Base-by-base conservation (phyloP, 2,888 invertebrate species). In the Halocaridina rubra region DNA sequence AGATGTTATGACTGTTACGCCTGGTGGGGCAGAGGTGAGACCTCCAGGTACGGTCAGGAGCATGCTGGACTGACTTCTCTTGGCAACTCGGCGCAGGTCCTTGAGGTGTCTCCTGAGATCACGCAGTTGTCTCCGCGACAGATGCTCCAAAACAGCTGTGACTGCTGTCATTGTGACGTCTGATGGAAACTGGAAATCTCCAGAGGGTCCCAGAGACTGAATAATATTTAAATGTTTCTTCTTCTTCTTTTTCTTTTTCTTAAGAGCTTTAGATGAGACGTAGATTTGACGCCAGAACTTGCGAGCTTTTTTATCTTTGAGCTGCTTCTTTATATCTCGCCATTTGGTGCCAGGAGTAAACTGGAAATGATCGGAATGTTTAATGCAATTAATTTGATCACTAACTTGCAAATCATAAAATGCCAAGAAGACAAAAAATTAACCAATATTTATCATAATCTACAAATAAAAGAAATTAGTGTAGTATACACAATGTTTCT, bases 211-310 rank as follows among this genome's bases (percentile, higher is more conserved):
- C 8, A 46, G 67, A 2, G 30, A 8, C 22, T 57, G 67, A 69
- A 5, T 69, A 32, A 76, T 13, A 4, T 29, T n/a, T 1, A 33
- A 4, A 16, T n/a, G 22, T 5, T 5, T 32, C 13, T 27, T 10
- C 22, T 59, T 22, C 22, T 8, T 2, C 19, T 53, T 22, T 24
- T 79, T 19, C 16, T 76, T 32, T 0, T 29, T 30, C 3, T 69
- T 19, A 1, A 81, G 69, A 3, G 24, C 19, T 33, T 16, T 75
- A 8, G 67, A 64, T n/a, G 64, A 69, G 32, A 67, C 76, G 75
- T 76, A 81, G 67, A 81, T 67, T 30, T 67, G 30, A 19, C 81
- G 81, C 81, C 81, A 81, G 0, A 1, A 57, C n/a, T 39, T 30
- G 22, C 67, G 10, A 1, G 46, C 22, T 4, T 67, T 7, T 2